Evolutionary conservation across 2,888 invertebrate species (phyloP).

Genomic region (Pseudococcus jackbeardsleyi): DNA sequence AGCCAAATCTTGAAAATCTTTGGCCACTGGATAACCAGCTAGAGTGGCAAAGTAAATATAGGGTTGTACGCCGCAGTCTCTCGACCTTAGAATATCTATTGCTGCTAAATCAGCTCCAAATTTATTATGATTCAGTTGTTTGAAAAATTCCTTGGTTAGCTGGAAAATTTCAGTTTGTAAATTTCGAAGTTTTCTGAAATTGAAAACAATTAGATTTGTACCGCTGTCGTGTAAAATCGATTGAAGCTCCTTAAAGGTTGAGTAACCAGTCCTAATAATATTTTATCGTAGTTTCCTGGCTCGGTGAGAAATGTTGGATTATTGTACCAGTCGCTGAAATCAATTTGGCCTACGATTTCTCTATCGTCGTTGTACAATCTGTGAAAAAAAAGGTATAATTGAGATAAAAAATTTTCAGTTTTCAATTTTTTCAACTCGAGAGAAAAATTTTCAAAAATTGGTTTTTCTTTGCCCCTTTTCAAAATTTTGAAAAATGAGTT

Average conservation of each 20-base stretch:
- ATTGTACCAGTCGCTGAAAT: background rate
- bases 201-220: background rate
- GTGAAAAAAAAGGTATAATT: background rate
- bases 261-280: background rate
- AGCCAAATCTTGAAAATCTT: background rate
- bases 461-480: background rate
- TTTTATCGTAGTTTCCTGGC: background rate
- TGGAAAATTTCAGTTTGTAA: background rate
- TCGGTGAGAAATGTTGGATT: background rate
- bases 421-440: too few species aligned
- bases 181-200: background rate
- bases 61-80: conserved; percentile 84
- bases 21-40: conserved; percentile 73
- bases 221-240: background rate
- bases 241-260: background rate
- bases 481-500: background rate
- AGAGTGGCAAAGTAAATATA: conserved; percentile 78
- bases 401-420: too few species aligned
- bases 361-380: background rate
- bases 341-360: background rate
- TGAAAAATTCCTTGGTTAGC: conserved; percentile 65
- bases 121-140: conserved; percentile 50
- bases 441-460: too few species aligned
- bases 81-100: conserved; percentile 83
- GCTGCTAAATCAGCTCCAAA: conserved; percentile 79